Base-by-base conservation (phyloP, 2,797 vertebrate genomes). In the Neopelma chrysocephalum region DNA sequence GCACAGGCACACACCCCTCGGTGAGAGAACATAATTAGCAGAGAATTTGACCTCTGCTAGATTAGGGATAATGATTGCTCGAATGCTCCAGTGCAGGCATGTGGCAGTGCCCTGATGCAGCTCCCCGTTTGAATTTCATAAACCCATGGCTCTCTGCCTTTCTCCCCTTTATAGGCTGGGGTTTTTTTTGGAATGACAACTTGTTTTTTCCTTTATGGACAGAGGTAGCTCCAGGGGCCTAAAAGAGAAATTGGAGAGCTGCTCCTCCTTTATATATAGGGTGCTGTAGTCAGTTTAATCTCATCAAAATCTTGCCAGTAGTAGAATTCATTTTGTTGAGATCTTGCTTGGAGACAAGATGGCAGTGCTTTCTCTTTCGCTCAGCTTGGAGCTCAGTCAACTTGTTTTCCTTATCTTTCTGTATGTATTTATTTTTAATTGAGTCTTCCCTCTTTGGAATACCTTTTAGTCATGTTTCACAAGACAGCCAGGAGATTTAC, bases 221-320 rank as follows among this genome's bases (percentile, higher is more conserved):
- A 94, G 70, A 96, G 42, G 95, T 96, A 96, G 86, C 90, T 94
- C 78, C 90, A 56, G 91, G 90, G 94, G 38, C 82, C 57, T 75
- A 77, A 82, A 92, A 85, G 66, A 82, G 89, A 97, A 87, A 90
- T 81, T 79, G 82, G 78, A 96, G 83, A 87, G 86, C 51, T 92
- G 48, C 56, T 94, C 40, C 86, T 90, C 84, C 95, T 91, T 90
- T 94, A 56, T 94, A 84, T 87, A 84, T 84, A 96, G 77, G 92
- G 91, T 96, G 64, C 95, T 94, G 82, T 92, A 94, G 87, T 96
- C 93, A 97, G 79, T 96, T 96, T 94, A 77, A 89, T 95, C 87
- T 97, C 94, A 89, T 95, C 96, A 96, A 93, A 96, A 93, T 96
- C 92, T 96, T 87, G 91, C 97, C 96, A 93, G 79, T 83, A 97